Evolutionary conservation across 1,140 invertebrate genomes (phyloP).

Genomic region (Penaeus japonicus): DNA sequence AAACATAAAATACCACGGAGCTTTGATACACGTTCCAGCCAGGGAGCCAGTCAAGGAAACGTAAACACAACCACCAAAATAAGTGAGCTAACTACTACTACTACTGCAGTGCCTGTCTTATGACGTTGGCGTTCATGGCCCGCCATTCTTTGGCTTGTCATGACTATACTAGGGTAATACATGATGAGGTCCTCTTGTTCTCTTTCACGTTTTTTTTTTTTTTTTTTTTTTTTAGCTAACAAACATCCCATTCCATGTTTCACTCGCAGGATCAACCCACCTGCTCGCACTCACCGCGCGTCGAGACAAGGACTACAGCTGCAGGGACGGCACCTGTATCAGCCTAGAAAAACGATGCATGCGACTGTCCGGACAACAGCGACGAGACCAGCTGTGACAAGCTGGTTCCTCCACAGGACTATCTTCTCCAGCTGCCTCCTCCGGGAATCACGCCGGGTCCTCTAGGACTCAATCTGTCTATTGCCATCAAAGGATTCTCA

Average conservation of each 20-base stretch:
- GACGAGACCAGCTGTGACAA: slow-evolving; percentile 37
- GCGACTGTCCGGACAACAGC: slow-evolving; percentile 33
- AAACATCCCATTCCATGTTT: not conserved
- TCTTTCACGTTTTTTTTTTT: too few relatives aligned
- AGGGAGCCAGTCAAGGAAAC: too few relatives aligned
- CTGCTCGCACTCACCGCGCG: slow-evolving; percentile 12
- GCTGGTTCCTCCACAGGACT: not conserved
- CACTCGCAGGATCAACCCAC: not conserved
- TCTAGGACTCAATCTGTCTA: slow-evolving; percentile 10
- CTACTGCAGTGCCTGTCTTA: too few relatives aligned
- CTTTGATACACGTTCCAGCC: too few relatives aligned
- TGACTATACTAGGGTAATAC: too few relatives aligned
- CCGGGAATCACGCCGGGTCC: not conserved
- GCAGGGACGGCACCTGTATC: slow-evolving; percentile 27
- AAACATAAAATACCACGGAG: too few relatives aligned
- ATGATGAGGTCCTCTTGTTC: too few relatives aligned
- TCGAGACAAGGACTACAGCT: slow-evolving; percentile 26
- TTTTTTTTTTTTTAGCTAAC: not conserved
- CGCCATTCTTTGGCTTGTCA: too few relatives aligned
- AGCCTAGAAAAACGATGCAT: slow-evolving; percentile 2
- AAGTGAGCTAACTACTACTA: too few relatives aligned
- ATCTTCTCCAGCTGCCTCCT: not conserved
- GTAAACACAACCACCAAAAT: too few relatives aligned
- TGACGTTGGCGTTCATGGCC: too few relatives aligned
- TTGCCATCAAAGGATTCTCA: slow-evolving; percentile 8